phyloP scores from a whole-genome alignment of 2,888 invertebrate genomes.

The Sinopyrophorus schimmeli region DNA sequence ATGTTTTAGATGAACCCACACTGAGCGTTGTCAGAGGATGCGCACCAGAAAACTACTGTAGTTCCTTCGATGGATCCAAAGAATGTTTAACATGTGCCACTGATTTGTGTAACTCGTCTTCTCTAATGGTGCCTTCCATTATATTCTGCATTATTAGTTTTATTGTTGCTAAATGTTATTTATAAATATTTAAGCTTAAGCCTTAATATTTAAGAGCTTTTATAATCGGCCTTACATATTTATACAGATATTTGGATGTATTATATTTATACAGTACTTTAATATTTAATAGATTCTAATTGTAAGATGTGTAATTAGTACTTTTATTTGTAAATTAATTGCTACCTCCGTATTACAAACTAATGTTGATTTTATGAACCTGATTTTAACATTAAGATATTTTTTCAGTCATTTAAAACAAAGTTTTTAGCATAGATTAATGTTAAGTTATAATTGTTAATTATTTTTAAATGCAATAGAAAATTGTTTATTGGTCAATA shows the following conservation, averaged over 20 bases:
- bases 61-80: slow-evolving; percentile 4
- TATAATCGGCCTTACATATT: slow-evolving; percentile 16
- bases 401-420: too few relatives aligned
- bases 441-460: too few relatives aligned
- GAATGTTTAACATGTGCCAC: slow-evolving; percentile 14
- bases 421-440: too few relatives aligned
- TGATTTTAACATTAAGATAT: too few relatives aligned
- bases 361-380: too few relatives aligned
- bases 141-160: slow-evolving; percentile 23
- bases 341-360: too few relatives aligned
- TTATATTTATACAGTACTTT: slow-evolving; percentile 14
- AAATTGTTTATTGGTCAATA: too few relatives aligned
- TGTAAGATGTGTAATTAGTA: too few relatives aligned
- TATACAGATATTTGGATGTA: slow-evolving; percentile 10
- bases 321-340: too few relatives aligned
- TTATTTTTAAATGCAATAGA: too few relatives aligned
- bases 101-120: slow-evolving; percentile 21
- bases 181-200: slow-evolving; percentile 14
- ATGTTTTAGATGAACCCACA: slow-evolving; percentile 17
- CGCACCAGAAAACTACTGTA: slow-evolving; percentile 21
- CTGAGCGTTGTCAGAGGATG: slow-evolving; percentile 24
- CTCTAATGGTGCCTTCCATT: slow-evolving; percentile 23
- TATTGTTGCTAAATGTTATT: slow-evolving; percentile 21
- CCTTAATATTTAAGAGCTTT: slow-evolving; percentile 20
- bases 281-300: slow-evolving; percentile 17